These are phyloP conservation scores for Odocoileus virginianus DNA, from an alignment of 2,113 vertebrate genomes.

Conservation along the genomic window DNA sequence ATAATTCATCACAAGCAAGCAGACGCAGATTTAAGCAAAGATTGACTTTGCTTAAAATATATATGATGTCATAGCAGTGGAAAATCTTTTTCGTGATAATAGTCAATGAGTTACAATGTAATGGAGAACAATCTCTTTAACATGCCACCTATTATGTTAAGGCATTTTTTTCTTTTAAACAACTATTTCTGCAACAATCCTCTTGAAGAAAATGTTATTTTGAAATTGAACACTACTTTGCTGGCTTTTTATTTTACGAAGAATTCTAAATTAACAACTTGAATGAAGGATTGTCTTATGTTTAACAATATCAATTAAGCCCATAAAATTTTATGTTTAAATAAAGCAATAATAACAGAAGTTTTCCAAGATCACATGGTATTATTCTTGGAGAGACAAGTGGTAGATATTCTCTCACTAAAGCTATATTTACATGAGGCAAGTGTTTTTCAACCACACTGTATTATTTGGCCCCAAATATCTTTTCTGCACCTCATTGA, in stretches of 20 bases:
- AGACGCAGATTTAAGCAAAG: slow-evolving; percentile 16
- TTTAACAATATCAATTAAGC: not conserved
- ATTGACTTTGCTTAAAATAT: not conserved
- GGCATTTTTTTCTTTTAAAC: not conserved
- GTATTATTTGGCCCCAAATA: slow-evolving; percentile 18
- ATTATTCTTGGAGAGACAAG: not conserved
- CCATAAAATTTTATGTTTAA: not conserved
- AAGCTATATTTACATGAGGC: slow-evolving; percentile 33
- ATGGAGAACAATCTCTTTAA: not conserved
- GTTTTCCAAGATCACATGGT: not conserved
- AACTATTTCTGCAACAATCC: not conserved
- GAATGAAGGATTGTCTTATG: not conserved
- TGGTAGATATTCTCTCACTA: slow-evolving; percentile 15
- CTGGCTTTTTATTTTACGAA: not conserved
- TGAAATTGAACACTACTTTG: not conserved
- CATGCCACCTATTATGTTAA: not conserved
- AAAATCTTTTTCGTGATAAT: slow-evolving; percentile 27
- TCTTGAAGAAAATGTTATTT: not conserved
- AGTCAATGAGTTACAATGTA: not conserved
- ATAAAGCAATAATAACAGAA: not conserved
- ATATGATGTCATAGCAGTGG: not conserved
- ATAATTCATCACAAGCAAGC: not conserved
- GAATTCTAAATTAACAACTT: not conserved
- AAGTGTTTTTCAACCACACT: slow-evolving; percentile 42
- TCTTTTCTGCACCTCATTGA: slow-evolving; percentile 13